A percentile compares a stretch with the other conserved stretches of the same genome.
phyloP scores from a whole-genome alignment of 92 coral and sea anemone genomes.

The Micromussa lordhowensis region DNA sequence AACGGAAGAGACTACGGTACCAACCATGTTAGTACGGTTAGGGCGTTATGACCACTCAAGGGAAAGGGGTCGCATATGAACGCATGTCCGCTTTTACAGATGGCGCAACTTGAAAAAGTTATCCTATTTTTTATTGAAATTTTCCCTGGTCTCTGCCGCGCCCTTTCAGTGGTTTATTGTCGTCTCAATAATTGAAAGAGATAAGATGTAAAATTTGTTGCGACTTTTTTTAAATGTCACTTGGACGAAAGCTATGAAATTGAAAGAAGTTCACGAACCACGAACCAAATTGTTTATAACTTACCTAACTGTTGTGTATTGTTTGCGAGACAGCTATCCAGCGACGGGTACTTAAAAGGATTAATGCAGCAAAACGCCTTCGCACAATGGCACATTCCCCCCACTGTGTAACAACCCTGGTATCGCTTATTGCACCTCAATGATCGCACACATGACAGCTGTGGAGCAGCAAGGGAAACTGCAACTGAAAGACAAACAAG shows the following conservation, averaged over 20 bases:
- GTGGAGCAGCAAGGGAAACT: constrained; percentile 18
- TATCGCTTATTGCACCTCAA: constrained; percentile 2
- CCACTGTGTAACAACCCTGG: constrained; percentile 59
- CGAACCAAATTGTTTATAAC: not conserved
- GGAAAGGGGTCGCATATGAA: no score
- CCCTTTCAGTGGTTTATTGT: no score
- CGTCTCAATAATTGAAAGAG: no score
- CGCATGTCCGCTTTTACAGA: not conserved
- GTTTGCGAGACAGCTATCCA: constrained; percentile 55
- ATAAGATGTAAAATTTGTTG: no score
- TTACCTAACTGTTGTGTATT: constrained; percentile 25
- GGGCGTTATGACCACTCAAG: no score
- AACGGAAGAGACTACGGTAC: no score
- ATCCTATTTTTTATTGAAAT: not conserved
- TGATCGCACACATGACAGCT: constrained; percentile 25
- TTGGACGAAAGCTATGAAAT: not conserved
- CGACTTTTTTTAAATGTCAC: no score
- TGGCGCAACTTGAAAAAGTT: not conserved
- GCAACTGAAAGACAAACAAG: constrained; percentile 15
- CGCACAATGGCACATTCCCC: constrained; percentile 64
- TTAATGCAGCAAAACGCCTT: constrained; percentile 60
- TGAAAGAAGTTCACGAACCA: not conserved
- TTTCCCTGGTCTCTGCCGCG: no score
- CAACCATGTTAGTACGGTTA: no score
- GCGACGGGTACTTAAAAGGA: constrained; percentile 61